Evolutionary conservation across 1,140 invertebrate species (phyloP).

Genomic region (Drosophila punjabiensis): DNA sequence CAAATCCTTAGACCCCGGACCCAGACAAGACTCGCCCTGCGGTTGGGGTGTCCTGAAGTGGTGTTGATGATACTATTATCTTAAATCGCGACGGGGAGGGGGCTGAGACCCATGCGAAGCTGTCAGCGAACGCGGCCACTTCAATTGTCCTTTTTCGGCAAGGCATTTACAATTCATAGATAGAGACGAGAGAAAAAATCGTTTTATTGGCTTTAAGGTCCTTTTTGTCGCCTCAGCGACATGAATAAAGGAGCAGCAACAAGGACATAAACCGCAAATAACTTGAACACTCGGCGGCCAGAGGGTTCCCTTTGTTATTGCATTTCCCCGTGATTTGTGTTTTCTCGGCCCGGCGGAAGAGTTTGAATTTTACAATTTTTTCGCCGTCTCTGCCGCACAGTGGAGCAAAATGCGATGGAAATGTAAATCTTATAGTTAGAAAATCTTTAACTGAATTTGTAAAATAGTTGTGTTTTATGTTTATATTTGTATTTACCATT

Average conservation of each 20-base stretch:
- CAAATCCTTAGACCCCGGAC: slow-evolving; percentile 58
- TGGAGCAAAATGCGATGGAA: slow-evolving; percentile 7
- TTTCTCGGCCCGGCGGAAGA: slow-evolving; percentile 51
- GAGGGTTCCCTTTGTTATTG: slow-evolving; percentile 76
- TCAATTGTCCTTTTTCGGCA: slow-evolving; percentile 72
- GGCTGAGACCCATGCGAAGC: slow-evolving; percentile 53
- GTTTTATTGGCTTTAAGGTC: slow-evolving; percentile 85
- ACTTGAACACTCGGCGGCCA: slow-evolving; percentile 69
- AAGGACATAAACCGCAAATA: slow-evolving; percentile 79
- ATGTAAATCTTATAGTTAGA: too few species aligned
- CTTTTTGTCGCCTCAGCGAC: slow-evolving; percentile 76
- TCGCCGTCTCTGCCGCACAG: slow-evolving; percentile 38
- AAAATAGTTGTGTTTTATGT: background rate
- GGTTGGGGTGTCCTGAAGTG: slow-evolving; percentile 38
- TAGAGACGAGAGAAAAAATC: slow-evolving; percentile 77
- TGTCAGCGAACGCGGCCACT: slow-evolving; percentile 68
- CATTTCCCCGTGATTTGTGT: slow-evolving; percentile 80
- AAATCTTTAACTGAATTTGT: too few species aligned
- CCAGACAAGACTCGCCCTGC: slow-evolving; percentile 36
- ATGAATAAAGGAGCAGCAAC: slow-evolving; percentile 57
- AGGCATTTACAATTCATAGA: slow-evolving; percentile 80
- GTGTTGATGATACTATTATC: slow-evolving; percentile 85
- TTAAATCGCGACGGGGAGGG: slow-evolving; percentile 69
- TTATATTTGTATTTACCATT: too few species aligned
- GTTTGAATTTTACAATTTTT: slow-evolving; percentile 73